Conservation (phyloP, 2,113 vertebrate species). For the Trogon surrucura region DNA sequence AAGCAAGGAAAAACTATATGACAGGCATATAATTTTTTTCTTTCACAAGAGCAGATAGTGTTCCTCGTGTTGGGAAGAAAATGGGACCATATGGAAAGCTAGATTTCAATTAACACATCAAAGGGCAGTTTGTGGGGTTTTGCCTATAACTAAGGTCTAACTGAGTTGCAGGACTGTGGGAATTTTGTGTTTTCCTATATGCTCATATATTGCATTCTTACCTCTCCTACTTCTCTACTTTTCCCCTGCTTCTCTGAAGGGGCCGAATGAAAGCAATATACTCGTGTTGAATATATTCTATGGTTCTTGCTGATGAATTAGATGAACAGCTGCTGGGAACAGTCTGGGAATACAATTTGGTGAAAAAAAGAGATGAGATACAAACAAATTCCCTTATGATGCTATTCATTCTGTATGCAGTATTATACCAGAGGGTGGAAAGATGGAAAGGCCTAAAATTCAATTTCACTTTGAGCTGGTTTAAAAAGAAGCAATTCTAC, state of each 20-base stretch:
- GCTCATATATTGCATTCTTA: background rate
- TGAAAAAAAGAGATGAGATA: slow-evolving; percentile 38
- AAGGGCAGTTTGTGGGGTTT: background rate
- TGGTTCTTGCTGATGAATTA: slow-evolving; percentile 59
- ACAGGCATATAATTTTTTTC: slow-evolving; percentile 21
- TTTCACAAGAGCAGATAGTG: background rate
- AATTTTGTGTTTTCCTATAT: slow-evolving; percentile 3
- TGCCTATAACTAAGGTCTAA: background rate
- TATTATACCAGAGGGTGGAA: slow-evolving; percentile 19
- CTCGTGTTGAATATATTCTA: slow-evolving; percentile 21
- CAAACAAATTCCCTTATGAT: slow-evolving; percentile 45
- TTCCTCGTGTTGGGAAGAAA: slow-evolving; percentile 24
- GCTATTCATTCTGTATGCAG: slow-evolving; percentile 26
- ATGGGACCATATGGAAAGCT: background rate
- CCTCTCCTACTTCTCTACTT: background rate
- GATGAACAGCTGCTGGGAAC: slow-evolving; percentile 52
- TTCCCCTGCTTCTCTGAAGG: background rate
- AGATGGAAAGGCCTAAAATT: slow-evolving; percentile 35
- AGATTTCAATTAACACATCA: slow-evolving; percentile 33
- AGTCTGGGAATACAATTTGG: slow-evolving; percentile 38
- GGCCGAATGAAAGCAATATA: slow-evolving; percentile 13
- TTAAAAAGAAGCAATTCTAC: slow-evolving; percentile 43
- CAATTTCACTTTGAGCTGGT: background rate
- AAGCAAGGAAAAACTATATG: slow-evolving; percentile 29
- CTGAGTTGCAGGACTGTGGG: background rate